Evolutionary conservation across 2,113 vertebrate genomes (phyloP), one percentile per base, ranked within the genome.

Genomic region (Reinhardtius hippoglossoides): DNA sequence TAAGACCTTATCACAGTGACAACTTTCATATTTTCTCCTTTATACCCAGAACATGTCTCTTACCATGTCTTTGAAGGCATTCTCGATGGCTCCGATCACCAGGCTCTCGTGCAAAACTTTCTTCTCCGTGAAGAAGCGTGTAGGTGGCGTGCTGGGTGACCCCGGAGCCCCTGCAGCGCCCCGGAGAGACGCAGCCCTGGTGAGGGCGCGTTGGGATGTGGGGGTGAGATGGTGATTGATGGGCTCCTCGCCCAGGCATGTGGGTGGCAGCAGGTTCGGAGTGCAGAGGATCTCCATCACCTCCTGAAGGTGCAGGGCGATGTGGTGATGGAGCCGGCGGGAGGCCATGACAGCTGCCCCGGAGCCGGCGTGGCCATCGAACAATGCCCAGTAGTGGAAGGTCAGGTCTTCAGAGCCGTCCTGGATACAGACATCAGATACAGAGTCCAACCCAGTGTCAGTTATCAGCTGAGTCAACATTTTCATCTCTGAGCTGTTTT

Each of bases 11-110:
- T 44, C 13, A 44, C 1, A 1, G 44, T 48, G 15, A 16, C 44
- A 48, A 16, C 15, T 48, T 52, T 20, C 5, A 52, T 2, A 54
- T 54, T 21, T 21, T 3, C 18, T 21, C 18, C 9, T 54, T n/a
- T 8, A n/a, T 16, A 42, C 35, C 35, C 13, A 14, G 9, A 50
- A 46, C 0, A 18, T 4, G 21, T 10, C 13, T 70, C 91, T 89
- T 76, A 98, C 98, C 98, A 99, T 98, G 82, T 98, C 97, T 90
- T 95, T 98, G 92, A 99, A 99, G 0, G 98, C 97, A 12, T 97
- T 98, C 92, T 99, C 98, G 7, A 99, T 95, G 65, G 98, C 98
- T 27, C 98, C 98, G 10, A 97, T 93, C 78, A 99, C 95, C 78
- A 99, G 94, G 90, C 96, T 96, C 92, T 99, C 97, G 0, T 98